Conservation (phyloP, 2,797 vertebrate genomes). For the Furcifer pardalis region DNA sequence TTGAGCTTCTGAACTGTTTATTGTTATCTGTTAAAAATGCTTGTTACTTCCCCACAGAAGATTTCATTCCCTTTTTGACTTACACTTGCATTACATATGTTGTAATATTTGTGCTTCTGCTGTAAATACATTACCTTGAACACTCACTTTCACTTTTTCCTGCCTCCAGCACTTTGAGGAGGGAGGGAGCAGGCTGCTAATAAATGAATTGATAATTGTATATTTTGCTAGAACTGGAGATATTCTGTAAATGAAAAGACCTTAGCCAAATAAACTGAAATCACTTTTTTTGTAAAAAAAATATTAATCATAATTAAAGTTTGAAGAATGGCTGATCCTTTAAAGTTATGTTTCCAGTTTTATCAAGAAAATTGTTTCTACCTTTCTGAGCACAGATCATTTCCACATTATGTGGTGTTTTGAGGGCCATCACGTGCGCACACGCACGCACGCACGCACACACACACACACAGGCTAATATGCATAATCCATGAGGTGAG, state of each 20-base stretch:
- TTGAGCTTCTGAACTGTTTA: background rate
- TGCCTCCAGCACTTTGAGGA: background rate
- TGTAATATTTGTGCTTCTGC: background rate
- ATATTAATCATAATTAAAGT: slow-evolving; percentile 20
- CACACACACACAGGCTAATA: too few species aligned
- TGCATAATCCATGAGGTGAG: too few species aligned
- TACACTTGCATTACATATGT: background rate
- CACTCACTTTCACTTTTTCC: slow-evolving; percentile 39
- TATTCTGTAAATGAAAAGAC: slow-evolving; percentile 33
- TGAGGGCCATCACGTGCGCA: too few species aligned
- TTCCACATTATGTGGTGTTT: background rate
- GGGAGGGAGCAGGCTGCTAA: background rate
- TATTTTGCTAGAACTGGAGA: slow-evolving; percentile 56
- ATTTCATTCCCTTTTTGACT: background rate
- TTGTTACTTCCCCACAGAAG: background rate
- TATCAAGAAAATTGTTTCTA: background rate
- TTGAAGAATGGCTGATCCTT: slow-evolving; percentile 29
- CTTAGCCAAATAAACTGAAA: slow-evolving; percentile 60
- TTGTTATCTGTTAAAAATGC: background rate
- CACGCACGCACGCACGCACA: too few species aligned
- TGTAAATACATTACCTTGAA: slow-evolving; percentile 43
- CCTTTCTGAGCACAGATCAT: too few species aligned
- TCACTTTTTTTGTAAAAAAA: background rate
- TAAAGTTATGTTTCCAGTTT: background rate
- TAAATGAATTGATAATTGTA: slow-evolving; percentile 47